Conservation (phyloP, 2,797 vertebrate genomes). For the Anguilla megastoma region DNA sequence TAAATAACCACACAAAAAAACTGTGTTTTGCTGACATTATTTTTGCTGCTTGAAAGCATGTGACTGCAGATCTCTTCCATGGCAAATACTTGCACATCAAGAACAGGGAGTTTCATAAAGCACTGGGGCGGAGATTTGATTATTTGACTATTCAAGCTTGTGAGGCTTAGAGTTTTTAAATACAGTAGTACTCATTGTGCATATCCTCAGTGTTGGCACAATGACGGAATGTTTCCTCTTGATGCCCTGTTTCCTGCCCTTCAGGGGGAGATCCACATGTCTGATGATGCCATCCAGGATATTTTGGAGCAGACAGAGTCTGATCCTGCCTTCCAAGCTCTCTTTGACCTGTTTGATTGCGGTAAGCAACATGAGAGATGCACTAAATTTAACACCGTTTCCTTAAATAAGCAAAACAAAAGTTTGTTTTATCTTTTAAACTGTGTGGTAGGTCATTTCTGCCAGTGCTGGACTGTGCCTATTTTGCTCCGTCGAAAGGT, state of each 20-base stretch:
- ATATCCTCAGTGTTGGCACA: neutral
- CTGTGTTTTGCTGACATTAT: too few species aligned
- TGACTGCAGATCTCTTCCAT: too few species aligned
- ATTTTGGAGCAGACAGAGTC: slow-evolving; percentile 96
- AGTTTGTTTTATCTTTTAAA: neutral
- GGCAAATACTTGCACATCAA: too few species aligned
- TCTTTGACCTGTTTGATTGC: slow-evolving; percentile 95
- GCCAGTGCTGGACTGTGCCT: neutral
- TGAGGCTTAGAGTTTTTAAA: neutral
- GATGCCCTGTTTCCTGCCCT: neutral
- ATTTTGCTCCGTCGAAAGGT: neutral
- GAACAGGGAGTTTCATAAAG: neutral
- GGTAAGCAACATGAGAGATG: slow-evolving; percentile 69
- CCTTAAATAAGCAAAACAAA: neutral
- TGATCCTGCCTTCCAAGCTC: slow-evolving; percentile 96
- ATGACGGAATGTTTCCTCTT: neutral
- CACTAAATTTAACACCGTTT: neutral
- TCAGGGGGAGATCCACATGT: slow-evolving; percentile 98
- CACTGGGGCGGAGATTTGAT: neutral
- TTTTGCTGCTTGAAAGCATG: too few species aligned
- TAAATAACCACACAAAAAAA: too few species aligned
- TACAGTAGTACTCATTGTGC: neutral
- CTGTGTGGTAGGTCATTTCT: neutral
- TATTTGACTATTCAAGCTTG: neutral
- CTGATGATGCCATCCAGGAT: slow-evolving; percentile 94